Percentiles rank a stretch among this genome's conserved stretches.
phyloP scores from a whole-genome alignment of 2,113 vertebrate genomes.

The Pteropus alecto region DNA sequence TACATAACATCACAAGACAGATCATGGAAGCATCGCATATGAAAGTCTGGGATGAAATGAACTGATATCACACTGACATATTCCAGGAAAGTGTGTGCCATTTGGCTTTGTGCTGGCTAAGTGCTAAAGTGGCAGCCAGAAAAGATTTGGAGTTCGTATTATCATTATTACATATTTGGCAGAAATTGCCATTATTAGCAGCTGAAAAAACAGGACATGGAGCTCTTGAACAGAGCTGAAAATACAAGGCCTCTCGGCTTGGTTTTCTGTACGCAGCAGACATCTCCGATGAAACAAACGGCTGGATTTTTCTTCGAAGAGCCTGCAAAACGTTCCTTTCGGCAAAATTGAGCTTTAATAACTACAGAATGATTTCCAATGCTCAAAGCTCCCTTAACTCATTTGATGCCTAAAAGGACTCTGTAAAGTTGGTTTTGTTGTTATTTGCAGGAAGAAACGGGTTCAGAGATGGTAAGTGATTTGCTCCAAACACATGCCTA shows the following conservation, averaged over 20 bases:
- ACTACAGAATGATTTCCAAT: neutral
- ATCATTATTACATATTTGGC: conserved; percentile 58
- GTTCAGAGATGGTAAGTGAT: neutral
- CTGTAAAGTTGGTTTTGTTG: neutral
- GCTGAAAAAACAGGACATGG: conserved; percentile 79
- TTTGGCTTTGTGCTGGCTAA: conserved; percentile 4
- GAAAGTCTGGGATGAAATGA: neutral
- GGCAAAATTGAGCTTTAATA: conserved; percentile 15
- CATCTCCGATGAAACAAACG: neutral
- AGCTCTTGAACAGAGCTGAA: conserved; percentile 52
- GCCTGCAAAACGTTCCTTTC: neutral
- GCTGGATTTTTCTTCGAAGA: conserved; percentile 44
- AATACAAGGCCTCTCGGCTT: conserved; percentile 46
- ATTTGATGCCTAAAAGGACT: neutral
- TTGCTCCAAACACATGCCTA: neutral
- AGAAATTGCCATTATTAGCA: conserved; percentile 69
- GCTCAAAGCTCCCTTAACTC: neutral
- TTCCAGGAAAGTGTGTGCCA: conserved; percentile 25
- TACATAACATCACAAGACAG: neutral
- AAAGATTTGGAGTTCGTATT: neutral
- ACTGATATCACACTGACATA: neutral
- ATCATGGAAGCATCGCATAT: neutral
- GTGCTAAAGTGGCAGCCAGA: conserved; percentile 52
- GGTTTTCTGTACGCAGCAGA: conserved; percentile 37
- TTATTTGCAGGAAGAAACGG: neutral